These are phyloP conservation scores for Manis javanica DNA, from an alignment of 2,797 vertebrate species.

Conservation along the genomic window DNA sequence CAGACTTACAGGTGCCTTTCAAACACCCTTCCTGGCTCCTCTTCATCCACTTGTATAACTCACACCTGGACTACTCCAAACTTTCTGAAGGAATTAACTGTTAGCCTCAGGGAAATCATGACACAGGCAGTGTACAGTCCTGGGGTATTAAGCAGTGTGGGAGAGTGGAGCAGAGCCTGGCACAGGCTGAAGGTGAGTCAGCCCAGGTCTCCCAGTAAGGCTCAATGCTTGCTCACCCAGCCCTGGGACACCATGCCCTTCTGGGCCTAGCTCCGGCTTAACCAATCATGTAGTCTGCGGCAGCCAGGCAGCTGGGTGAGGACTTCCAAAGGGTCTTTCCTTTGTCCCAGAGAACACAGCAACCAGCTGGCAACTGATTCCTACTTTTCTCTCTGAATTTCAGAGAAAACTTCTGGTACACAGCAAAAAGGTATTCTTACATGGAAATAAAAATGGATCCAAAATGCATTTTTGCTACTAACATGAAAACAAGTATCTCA, in stretches of 20 bases:
- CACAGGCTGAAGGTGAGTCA: background rate
- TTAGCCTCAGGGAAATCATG: background rate
- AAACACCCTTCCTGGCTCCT: background rate
- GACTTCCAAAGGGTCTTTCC: background rate
- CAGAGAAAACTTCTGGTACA: background rate
- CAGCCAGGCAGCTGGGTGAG: background rate
- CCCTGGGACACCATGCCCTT: background rate
- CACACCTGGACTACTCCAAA: background rate
- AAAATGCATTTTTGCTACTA: constrained; percentile 27
- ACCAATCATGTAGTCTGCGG: background rate
- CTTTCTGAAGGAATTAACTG: background rate
- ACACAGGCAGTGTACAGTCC: background rate
- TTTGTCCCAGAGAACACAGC: background rate
- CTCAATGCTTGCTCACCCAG: background rate
- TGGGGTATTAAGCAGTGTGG: background rate
- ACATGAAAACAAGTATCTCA: constrained; percentile 58
- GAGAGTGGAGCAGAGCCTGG: background rate
- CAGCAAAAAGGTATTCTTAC: constrained; percentile 1
- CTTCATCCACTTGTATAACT: background rate
- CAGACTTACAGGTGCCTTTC: background rate
- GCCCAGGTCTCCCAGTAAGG: background rate
- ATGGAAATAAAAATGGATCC: constrained; percentile 5
- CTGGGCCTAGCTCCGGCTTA: background rate
- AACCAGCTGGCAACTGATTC: background rate
- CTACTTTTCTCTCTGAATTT: background rate